Percentiles rank a stretch among this genome's conserved stretches.
phyloP scores from a whole-genome alignment of 2,113 vertebrate genomes.

The Cepphus grylle region DNA sequence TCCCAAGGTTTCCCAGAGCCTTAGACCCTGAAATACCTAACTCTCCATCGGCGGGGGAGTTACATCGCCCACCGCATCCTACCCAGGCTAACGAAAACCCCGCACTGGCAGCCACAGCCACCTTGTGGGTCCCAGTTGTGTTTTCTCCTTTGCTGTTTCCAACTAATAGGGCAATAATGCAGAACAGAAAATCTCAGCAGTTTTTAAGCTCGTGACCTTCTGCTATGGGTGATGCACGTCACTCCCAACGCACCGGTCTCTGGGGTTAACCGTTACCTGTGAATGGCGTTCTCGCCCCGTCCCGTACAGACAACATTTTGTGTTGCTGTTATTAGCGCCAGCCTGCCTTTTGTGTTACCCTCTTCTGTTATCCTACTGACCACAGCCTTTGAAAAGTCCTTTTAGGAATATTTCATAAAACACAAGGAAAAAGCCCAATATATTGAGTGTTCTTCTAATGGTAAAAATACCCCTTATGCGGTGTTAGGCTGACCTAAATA shows the following conservation, averaged over 20 bases:
- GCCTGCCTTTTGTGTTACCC: background rate
- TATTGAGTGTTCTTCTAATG: background rate
- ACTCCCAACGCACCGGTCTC: background rate
- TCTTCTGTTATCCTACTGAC: background rate
- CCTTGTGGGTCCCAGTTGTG: background rate
- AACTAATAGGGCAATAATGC: background rate
- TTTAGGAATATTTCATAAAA: slow-evolving; percentile 4
- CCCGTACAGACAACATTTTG: background rate
- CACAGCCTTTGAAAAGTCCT: slow-evolving; percentile 11
- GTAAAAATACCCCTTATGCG: rapidly evolving
- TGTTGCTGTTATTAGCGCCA: background rate
- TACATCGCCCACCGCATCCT: background rate
- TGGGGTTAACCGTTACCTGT: background rate
- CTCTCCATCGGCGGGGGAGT: background rate
- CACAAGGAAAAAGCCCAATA: slow-evolving; percentile 11
- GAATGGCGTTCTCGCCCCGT: too few relatives aligned
- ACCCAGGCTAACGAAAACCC: background rate
- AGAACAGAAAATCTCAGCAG: background rate
- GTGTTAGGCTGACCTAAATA: background rate
- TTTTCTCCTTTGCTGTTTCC: background rate
- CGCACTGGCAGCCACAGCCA: background rate
- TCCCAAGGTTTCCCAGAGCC: background rate
- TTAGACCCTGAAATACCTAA: background rate
- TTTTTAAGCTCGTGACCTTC: background rate
- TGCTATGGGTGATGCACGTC: background rate